A percentile compares a stretch with the other conserved stretches of the same genome.
Conservation (phyloP, 2,113 vertebrate genomes). For the Seriola rivoliana region DNA sequence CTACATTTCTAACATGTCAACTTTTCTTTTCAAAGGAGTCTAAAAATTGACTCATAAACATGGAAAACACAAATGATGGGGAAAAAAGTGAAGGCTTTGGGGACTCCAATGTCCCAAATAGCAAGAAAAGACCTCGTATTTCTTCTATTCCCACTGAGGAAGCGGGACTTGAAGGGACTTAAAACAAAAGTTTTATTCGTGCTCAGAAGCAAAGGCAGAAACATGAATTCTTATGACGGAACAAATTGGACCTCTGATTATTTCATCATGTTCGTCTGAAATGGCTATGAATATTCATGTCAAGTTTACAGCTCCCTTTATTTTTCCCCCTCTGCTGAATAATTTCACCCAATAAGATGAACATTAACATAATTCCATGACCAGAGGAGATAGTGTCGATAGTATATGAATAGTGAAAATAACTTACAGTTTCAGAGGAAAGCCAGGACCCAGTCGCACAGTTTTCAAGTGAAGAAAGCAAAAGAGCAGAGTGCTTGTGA, state of each 20-base stretch:
- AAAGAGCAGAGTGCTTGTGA: slow-evolving; percentile 56
- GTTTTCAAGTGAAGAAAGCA: slow-evolving; percentile 44
- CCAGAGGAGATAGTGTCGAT: not conserved
- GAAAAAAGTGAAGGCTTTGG: slow-evolving; percentile 36
- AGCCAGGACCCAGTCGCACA: slow-evolving; percentile 40
- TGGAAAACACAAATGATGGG: not conserved
- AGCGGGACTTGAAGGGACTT: slow-evolving; percentile 1
- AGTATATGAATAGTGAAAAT: not conserved
- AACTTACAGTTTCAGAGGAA: slow-evolving; percentile 72
- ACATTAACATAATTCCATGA: not conserved
- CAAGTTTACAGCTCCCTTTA: slow-evolving; percentile 13
- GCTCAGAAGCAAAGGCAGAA: slow-evolving; percentile 41
- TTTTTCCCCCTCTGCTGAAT: not conserved
- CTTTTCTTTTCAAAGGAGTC: slow-evolving; percentile 26
- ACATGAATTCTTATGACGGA: slow-evolving; percentile 46
- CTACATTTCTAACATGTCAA: slow-evolving; percentile 13
- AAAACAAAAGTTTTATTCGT: slow-evolving; percentile 68
- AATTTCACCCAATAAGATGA: not conserved
- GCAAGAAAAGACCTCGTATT: slow-evolving; percentile 49
- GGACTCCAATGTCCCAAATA: slow-evolving; percentile 65
- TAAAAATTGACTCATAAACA: slow-evolving; percentile 30
- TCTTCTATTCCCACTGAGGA: slow-evolving; percentile 55
- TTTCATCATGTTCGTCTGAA: slow-evolving; percentile 51
- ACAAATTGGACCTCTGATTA: slow-evolving; percentile 69
- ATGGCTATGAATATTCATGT: slow-evolving; percentile 37